phyloP scores from a whole-genome alignment of 2,888 invertebrate genomes.

The Amphipyra tragopoginis region DNA sequence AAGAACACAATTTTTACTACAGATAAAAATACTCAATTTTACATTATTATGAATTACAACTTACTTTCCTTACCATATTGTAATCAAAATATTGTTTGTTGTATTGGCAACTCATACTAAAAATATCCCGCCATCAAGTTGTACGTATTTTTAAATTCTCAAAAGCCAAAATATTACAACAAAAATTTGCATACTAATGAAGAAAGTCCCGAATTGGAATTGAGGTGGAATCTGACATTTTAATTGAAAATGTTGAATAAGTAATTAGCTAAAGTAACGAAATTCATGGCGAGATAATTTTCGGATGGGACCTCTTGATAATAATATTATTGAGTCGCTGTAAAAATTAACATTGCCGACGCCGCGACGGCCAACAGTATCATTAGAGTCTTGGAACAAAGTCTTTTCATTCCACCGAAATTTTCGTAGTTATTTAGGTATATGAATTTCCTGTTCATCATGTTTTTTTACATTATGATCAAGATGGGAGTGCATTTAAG shows the following conservation, averaged over 20 bases:
- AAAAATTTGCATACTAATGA: slow-evolving; percentile 66
- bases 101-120: neutral
- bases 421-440: too few species aligned
- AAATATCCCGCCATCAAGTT: neutral
- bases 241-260: slow-evolving; percentile 63
- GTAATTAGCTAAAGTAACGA: slow-evolving; percentile 48
- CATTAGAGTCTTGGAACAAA: neutral
- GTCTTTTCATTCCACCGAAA: too few species aligned
- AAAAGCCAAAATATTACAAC: slow-evolving; percentile 44
- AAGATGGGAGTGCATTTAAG: too few species aligned
- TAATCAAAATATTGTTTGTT: too few species aligned
- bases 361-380: slow-evolving; percentile 8
- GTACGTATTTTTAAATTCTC: slow-evolving; percentile 28
- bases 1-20: too few species aligned
- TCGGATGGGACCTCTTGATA: slow-evolving; percentile 34
- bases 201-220: slow-evolving; percentile 46
- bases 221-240: slow-evolving; percentile 51
- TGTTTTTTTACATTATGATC: too few species aligned
- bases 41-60: too few species aligned
- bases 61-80: too few species aligned
- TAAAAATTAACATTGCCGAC: slow-evolving; percentile 34
- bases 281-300: slow-evolving; percentile 49
- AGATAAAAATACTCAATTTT: too few species aligned
- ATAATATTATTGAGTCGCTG: slow-evolving; percentile 42
- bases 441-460: too few species aligned